These are phyloP conservation scores for Laodelphax striatellus DNA, from an alignment of 1,140 invertebrate genomes.

Conservation along the genomic window DNA sequence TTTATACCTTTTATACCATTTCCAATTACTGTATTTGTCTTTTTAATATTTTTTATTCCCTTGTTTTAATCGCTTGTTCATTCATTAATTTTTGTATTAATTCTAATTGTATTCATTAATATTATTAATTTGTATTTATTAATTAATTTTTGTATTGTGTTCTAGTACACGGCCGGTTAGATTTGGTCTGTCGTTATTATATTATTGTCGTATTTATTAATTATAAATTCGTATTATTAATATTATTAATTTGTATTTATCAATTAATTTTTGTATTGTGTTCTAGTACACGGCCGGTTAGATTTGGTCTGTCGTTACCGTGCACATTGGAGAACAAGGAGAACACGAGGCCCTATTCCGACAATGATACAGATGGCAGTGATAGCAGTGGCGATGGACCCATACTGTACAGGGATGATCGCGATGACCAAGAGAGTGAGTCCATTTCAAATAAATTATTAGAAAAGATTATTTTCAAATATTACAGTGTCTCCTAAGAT, in stretches of 20 bases:
- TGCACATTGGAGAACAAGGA: conserved; percentile 74
- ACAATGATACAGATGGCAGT: conserved; percentile 42
- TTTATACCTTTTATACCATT: no score
- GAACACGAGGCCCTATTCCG: conserved; percentile 64
- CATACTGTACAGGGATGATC: conserved; percentile 62
- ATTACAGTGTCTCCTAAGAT: no score
- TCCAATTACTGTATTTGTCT: no score
- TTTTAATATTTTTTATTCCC: no score
- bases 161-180: conserved; percentile 63
- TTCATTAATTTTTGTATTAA: no score
- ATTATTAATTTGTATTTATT: no score
- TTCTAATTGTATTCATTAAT: no score
- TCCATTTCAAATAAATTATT: conserved; percentile 15
- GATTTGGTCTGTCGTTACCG: conserved; percentile 56
- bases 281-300: conserved; percentile 60
- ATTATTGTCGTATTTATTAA: no score
- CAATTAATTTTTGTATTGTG: background rate
- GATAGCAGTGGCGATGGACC: conserved; percentile 43
- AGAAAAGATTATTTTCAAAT: no score
- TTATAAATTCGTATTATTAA: no score
- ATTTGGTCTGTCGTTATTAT: conserved; percentile 53
- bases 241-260: no score
- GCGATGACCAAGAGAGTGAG: conserved; percentile 51
- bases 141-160: background rate
- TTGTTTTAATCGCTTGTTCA: no score